Base-by-base conservation (phyloP, 2,888 invertebrate species). In the Flexamia atlantica region DNA sequence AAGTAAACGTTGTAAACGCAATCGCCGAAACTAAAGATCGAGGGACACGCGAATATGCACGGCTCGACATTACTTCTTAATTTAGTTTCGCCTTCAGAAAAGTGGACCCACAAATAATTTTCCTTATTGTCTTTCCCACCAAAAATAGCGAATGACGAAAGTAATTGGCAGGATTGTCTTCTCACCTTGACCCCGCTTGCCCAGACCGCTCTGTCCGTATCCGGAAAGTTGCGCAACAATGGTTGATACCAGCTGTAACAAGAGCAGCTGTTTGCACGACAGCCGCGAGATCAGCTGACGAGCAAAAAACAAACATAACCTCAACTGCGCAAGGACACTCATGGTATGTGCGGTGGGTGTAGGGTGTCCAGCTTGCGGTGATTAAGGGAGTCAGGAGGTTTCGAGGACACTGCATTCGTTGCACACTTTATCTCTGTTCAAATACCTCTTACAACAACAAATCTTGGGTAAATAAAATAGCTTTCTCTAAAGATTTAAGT, bases 271-370 rank as follows among this genome's bases (percentile, higher is more conserved):
- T 23, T 57, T 23, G 23, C 57, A 5, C 3, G 46, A 46, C 17
- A 17, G 17, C 46, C 46, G 46, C 46, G 12, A 17, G 46, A 46
- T 46, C 46, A 46, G 46, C 46, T 46, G 46, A 46, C 46, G 12
- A 12, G 46, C 46, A 46, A 46, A 46, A 46, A 46, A 46, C 17
- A 46, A 46, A 46, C 46, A 57, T 57, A 57, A 57, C 23, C 20
- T 57, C 57, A 57, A 23, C 57, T 23, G 57, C 4, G 57, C 57
- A 57, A 57, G 57, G 57, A 23, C 57, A 57, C 57, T 10, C 36
- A 7, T 4, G 36, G 5, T 7, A 7, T 17, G 9, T 12, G 57
- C 20, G 57, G 57, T 57, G 57, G 57, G 57, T 57, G 57, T 57
- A 20, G 12, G 1, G n/a, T 46, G 46, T 17, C 46, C 2, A 17